Evolutionary conservation across 2,888 invertebrate genomes (phyloP).

Genomic region (Balanococcus diminutus): DNA sequence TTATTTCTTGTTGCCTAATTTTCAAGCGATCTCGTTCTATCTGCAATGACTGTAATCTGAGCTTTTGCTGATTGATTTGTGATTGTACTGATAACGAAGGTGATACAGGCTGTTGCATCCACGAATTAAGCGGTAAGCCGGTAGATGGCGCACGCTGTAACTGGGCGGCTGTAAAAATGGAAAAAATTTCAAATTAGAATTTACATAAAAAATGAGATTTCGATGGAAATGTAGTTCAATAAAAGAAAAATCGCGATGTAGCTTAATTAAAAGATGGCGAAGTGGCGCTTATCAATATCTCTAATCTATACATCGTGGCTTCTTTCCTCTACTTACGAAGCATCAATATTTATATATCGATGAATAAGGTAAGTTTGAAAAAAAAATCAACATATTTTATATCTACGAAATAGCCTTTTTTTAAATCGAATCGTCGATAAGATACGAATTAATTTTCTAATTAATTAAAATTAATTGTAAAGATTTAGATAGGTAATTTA

Average conservation of each 20-base stretch:
- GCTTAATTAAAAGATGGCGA: background rate
- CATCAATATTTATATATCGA: background rate
- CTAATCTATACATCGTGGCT: background rate
- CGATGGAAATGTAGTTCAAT: background rate
- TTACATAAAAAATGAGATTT: slow-evolving; percentile 53
- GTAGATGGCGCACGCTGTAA: slow-evolving; percentile 67
- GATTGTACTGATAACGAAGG: slow-evolving; percentile 62
- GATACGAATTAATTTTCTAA: background rate
- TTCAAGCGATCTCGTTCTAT: slow-evolving; percentile 87
- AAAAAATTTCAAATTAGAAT: background rate
- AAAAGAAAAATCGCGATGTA: background rate
- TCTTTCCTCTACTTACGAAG: background rate
- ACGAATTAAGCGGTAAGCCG: slow-evolving; percentile 63
- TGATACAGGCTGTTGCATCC: slow-evolving; percentile 65
- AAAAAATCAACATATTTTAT: background rate
- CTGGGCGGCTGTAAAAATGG: slow-evolving; percentile 64
- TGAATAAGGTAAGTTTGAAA: background rate
- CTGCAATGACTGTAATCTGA: slow-evolving; percentile 79
- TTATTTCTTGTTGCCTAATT: slow-evolving; percentile 86
- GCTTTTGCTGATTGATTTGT: too few relatives aligned
- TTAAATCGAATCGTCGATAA: background rate
- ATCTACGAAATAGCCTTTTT: background rate
- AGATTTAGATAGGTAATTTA: background rate
- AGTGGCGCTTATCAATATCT: background rate
- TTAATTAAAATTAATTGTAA: background rate